phyloP scores from a whole-genome alignment of 2,113 vertebrate species.

The human (Homo sapiens) region DNA sequence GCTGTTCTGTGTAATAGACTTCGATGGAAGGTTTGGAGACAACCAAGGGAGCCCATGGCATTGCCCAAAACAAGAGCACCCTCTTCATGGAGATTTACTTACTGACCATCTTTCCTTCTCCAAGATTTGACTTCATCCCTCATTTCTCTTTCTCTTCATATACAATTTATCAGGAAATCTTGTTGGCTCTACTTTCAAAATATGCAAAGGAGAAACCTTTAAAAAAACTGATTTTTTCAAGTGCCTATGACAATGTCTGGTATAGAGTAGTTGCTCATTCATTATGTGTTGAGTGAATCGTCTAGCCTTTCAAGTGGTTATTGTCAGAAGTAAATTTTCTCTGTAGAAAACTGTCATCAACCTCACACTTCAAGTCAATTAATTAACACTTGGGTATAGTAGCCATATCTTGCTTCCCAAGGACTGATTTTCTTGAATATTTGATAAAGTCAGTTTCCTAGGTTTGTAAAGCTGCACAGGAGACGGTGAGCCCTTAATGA shows the following conservation, averaged over 20 bases:
- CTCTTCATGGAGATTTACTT: conserved; percentile 31
- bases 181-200: conserved; percentile 18
- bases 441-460: conserved; percentile 47
- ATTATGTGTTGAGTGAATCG: conserved; percentile 50
- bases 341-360: conserved; percentile 36
- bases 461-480: conserved; percentile 7
- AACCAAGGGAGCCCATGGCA: not conserved
- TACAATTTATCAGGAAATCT: not conserved
- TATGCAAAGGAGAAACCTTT: not conserved
- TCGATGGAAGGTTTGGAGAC: not conserved
- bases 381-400: conserved; percentile 35
- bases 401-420: not conserved
- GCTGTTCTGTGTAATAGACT: not conserved
- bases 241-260: not conserved
- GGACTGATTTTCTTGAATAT: not conserved
- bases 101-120: not conserved
- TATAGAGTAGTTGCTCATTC: not conserved
- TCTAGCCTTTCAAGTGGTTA: conserved; percentile 41
- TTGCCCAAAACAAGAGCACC: not conserved
- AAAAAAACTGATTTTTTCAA: not conserved
- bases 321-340: conserved; percentile 41
- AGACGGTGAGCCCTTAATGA: not conserved
- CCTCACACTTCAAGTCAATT: conserved; percentile 29
- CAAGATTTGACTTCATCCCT: not conserved
- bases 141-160: conserved; percentile 5